Percentiles rank a stretch among this genome's conserved stretches.
phyloP scores from a whole-genome alignment of 1,140 invertebrate genomes.

The Patella vulgata region DNA sequence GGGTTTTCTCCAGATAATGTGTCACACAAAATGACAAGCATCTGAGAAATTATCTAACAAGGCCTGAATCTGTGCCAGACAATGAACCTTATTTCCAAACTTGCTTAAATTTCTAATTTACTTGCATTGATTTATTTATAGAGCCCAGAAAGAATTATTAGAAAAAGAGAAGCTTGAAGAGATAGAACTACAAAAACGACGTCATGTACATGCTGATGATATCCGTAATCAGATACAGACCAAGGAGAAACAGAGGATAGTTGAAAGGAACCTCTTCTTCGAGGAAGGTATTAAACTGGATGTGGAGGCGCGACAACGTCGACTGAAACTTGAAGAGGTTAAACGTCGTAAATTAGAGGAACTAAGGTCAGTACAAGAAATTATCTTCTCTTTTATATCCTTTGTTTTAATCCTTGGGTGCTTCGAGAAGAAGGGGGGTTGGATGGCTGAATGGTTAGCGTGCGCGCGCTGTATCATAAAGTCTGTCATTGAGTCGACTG shows the following conservation, averaged over 20 bases:
- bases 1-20: too few species aligned
- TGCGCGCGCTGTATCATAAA: too few species aligned
- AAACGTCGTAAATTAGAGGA: conserved; percentile 66
- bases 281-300: conserved; percentile 66
- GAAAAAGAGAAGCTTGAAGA: conserved; percentile 65
- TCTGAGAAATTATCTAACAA: too few species aligned
- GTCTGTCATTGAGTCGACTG: too few species aligned
- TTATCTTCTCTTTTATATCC: conserved; percentile 14
- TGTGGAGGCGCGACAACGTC: conserved; percentile 61
- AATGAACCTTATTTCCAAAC: too few species aligned
- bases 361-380: conserved; percentile 56
- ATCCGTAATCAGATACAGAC: conserved; percentile 64
- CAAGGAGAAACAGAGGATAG: conserved; percentile 62
- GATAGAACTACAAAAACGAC: conserved; percentile 43
- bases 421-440: not conserved
- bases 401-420: too few species aligned
- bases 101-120: too few species aligned
- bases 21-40: too few species aligned
- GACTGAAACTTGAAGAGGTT: conserved; percentile 63
- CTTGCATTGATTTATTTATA: conserved; percentile 42
- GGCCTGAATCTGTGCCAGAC: too few species aligned
- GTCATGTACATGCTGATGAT: conserved; percentile 55
- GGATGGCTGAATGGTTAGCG: too few species aligned
- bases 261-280: conserved; percentile 64
- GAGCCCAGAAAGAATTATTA: conserved; percentile 65